Percentiles rank a stretch among this genome's conserved stretches.
Evolutionary conservation across 2,797 vertebrate genomes (phyloP).

Genomic region (Siniperca undulata): DNA sequence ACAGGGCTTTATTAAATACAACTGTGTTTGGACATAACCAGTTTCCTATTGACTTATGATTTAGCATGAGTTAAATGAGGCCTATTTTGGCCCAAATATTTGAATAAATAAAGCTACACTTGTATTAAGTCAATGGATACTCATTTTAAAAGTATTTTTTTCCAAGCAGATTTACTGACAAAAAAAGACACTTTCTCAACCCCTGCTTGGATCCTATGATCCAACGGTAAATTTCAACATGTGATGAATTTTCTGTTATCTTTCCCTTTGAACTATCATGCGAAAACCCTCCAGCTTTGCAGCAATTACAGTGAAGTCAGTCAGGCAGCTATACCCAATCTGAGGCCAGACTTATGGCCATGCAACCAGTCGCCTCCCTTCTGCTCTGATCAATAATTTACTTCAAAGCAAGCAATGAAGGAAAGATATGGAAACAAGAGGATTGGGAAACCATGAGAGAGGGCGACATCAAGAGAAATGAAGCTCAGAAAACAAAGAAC

Average conservation of each 20-base stretch:
- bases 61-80: neutral
- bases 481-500: slow-evolving; percentile 44
- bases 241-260: slow-evolving; percentile 19
- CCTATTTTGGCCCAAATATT: neutral
- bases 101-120: neutral
- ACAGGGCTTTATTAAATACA: neutral
- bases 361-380: slow-evolving; percentile 65
- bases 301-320: slow-evolving; percentile 74
- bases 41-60: slow-evolving; percentile 12
- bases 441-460: slow-evolving; percentile 28
- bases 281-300: slow-evolving; percentile 72
- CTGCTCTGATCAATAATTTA: slow-evolving; percentile 80
- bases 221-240: slow-evolving; percentile 12
- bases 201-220: neutral
- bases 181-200: neutral
- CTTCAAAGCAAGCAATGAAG: slow-evolving; percentile 57
- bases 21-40: neutral
- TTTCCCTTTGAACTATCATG: slow-evolving; percentile 39
- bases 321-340: slow-evolving; percentile 53
- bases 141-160: neutral
- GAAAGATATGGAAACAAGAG: slow-evolving; percentile 43
- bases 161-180: neutral
- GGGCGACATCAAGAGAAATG: slow-evolving; percentile 41
- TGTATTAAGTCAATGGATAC: neutral
- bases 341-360: slow-evolving; percentile 50